Percentiles rank a stretch among this genome's conserved stretches.
Conservation (phyloP, 2,888 invertebrate genomes). For the Drosophila neonasuta region DNA sequence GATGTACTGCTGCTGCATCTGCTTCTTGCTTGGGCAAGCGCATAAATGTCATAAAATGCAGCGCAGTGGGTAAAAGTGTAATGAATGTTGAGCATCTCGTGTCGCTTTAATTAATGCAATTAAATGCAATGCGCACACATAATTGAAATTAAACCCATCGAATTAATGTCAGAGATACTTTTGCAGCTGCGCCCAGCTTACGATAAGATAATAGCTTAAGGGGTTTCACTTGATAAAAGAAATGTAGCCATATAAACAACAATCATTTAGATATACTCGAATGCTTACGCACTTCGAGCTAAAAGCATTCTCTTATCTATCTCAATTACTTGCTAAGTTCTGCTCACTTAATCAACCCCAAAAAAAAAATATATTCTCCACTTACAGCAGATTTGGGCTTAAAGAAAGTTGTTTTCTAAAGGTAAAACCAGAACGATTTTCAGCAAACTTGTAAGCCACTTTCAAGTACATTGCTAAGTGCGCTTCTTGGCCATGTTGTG, state of each 20-base stretch:
- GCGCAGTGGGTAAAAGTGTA: slow-evolving; percentile 30
- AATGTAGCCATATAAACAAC: not conserved
- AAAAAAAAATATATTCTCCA: too few species aligned
- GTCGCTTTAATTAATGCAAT: slow-evolving; percentile 75
- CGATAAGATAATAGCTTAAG: not conserved
- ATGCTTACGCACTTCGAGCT: not conserved
- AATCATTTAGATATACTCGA: too few species aligned
- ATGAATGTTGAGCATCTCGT: slow-evolving; percentile 72
- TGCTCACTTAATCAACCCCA: not conserved
- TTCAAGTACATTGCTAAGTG: slow-evolving; percentile 47
- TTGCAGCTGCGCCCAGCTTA: slow-evolving; percentile 12
- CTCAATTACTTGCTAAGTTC: not conserved
- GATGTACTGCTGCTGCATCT: not conserved
- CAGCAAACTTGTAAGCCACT: slow-evolving; percentile 51
- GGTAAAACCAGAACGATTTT: slow-evolving; percentile 25
- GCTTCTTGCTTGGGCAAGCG: slow-evolving; percentile 1
- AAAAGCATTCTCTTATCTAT: not conserved
- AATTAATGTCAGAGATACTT: slow-evolving; percentile 47
- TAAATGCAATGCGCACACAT: slow-evolving; percentile 63
- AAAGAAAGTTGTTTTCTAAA: slow-evolving; percentile 66
- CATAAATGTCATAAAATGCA: slow-evolving; percentile 50
- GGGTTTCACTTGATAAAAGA: not conserved
- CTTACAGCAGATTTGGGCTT: slow-evolving; percentile 9
- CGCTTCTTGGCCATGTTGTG: slow-evolving; percentile 48
- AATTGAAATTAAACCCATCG: slow-evolving; percentile 65